Conservation (phyloP, 2,888 invertebrate species). For the Entomobrya proxima region DNA sequence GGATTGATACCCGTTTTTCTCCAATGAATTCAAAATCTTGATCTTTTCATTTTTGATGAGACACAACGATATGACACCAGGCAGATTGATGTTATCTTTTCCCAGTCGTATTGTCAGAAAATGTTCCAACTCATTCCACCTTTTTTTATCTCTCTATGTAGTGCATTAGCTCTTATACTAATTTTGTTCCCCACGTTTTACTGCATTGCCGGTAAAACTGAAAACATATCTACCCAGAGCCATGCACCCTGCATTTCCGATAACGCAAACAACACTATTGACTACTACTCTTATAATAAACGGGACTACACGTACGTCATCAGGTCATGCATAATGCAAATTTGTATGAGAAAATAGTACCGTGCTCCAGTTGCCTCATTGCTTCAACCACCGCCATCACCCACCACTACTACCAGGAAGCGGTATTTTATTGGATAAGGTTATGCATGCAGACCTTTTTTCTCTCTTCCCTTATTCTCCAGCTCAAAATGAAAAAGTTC, state of each 20-base stretch:
- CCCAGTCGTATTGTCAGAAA: too few species aligned
- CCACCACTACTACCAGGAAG: background rate
- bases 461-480: background rate
- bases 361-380: background rate
- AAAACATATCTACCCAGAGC: background rate
- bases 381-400: too few species aligned
- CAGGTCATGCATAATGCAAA: background rate
- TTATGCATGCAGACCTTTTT: conserved; percentile 18
- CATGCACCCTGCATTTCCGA: background rate
- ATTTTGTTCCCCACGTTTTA: too few species aligned
- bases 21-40: too few species aligned
- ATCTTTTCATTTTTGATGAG: too few species aligned
- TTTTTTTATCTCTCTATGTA: too few species aligned
- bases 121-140: too few species aligned
- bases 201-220: background rate
- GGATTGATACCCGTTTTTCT: too few species aligned
- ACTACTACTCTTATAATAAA: too few species aligned
- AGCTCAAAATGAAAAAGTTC: conserved; percentile 16
- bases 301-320: background rate
- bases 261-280: background rate
- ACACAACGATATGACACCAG: too few species aligned
- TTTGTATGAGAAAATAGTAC: background rate
- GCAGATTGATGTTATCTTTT: too few species aligned
- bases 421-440: conserved; percentile 41
- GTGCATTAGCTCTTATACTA: too few species aligned